Evolutionary conservation across 2,113 vertebrate genomes (phyloP).

Genomic region (Vidua chalybeata): DNA sequence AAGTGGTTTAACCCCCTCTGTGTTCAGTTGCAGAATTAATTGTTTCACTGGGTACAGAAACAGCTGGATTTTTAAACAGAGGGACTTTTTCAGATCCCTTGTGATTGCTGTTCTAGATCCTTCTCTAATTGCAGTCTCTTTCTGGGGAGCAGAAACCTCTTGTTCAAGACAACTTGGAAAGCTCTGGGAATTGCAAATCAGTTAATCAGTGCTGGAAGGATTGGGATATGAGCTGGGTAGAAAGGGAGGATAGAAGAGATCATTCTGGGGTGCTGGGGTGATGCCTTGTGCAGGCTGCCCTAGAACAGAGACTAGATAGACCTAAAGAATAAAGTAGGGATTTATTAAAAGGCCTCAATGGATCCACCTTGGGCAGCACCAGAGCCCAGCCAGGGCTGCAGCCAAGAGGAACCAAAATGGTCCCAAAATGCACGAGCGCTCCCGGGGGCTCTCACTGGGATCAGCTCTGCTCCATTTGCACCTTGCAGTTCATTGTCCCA

Average conservation of each 20-base stretch:
- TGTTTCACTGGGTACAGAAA: slow-evolving; percentile 19
- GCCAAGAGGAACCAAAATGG: not conserved
- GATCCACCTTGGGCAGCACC: not conserved
- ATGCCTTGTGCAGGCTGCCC: not conserved
- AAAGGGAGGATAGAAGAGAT: not conserved
- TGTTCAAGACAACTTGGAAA: not conserved
- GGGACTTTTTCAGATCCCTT: not conserved
- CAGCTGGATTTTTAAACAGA: slow-evolving; percentile 9
- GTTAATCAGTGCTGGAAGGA: not conserved
- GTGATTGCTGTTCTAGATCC: not conserved
- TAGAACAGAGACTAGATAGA: not conserved
- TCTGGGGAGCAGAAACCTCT: not conserved
- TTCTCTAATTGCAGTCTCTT: not conserved
- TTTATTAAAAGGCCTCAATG: not conserved
- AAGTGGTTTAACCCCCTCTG: not conserved
- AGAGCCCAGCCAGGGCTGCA: not conserved
- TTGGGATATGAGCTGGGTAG: not conserved
- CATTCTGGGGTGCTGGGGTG: not conserved
- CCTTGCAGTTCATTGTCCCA: not conserved
- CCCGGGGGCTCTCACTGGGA: fast-evolving
- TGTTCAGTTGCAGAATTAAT: not conserved
- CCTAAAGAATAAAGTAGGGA: not conserved
- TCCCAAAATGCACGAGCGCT: fast-evolving
- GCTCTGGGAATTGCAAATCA: not conserved
- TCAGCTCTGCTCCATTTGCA: not conserved